phyloP scores from a whole-genome alignment of 53 echinoderm and acorn worm species.

The Temnopleurus reevesii region DNA sequence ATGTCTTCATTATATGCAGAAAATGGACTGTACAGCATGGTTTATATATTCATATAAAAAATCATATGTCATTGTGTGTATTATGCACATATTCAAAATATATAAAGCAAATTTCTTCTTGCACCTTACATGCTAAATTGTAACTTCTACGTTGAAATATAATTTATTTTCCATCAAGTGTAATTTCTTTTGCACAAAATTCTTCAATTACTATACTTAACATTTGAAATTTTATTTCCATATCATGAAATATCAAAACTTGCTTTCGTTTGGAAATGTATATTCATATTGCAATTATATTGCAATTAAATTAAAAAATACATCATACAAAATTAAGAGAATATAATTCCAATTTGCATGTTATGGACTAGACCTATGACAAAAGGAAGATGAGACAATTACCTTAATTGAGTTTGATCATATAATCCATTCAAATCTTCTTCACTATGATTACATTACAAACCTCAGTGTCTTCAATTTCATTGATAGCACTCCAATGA shows the following conservation, averaged over 20 bases:
- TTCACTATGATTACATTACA: too few relatives aligned
- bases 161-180: constrained; percentile 34
- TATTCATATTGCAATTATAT: constrained; percentile 12
- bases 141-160: constrained; percentile 23
- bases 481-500: not conserved
- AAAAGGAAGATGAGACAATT: too few relatives aligned
- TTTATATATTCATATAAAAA: constrained; percentile 32
- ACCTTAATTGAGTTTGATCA: too few relatives aligned
- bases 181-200: constrained; percentile 44
- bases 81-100: constrained; percentile 56
- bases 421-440: too few relatives aligned
- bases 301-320: constrained; percentile 6
- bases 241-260: too few relatives aligned
- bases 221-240: too few relatives aligned
- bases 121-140: constrained; percentile 33
- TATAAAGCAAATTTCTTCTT: constrained; percentile 57
- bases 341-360: not conserved
- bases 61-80: constrained; percentile 47
- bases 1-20: constrained; percentile 10
- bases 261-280: not conserved
- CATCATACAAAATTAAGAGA: not conserved
- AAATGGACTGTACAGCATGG: constrained; percentile 21
- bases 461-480: too few relatives aligned
- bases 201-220: not conserved
- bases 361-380: not conserved